Conservation (phyloP, 2,797 vertebrate species). For the Eulemur mongoz region DNA sequence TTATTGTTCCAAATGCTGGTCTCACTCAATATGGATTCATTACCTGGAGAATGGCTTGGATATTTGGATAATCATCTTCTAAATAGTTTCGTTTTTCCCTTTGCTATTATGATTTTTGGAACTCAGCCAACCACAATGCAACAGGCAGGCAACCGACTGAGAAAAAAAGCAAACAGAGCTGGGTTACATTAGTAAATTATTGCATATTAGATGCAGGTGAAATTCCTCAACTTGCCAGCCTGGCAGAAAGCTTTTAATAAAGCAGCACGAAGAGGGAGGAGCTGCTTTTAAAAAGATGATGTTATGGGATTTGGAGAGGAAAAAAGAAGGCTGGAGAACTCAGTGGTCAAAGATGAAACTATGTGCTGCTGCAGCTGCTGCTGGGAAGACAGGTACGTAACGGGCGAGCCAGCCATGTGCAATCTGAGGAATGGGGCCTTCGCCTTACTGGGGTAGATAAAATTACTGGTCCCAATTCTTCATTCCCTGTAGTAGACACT, state of each 20-base stretch:
- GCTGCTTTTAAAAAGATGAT: constrained; percentile 32
- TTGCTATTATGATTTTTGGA: constrained; percentile 78
- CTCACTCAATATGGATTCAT: constrained; percentile 74
- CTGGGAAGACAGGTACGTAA: neutral
- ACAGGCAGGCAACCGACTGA: constrained; percentile 52
- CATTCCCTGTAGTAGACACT: neutral
- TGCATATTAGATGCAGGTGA: constrained; percentile 63
- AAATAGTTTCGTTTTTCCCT: constrained; percentile 73
- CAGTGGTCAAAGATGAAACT: neutral
- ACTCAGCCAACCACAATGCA: constrained; percentile 75
- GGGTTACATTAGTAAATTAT: constrained; percentile 66
- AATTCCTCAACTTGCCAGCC: constrained; percentile 66
- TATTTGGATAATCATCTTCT: constrained; percentile 81
- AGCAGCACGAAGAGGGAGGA: constrained; percentile 52
- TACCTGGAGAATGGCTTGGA: constrained; percentile 75
- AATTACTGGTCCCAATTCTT: neutral
- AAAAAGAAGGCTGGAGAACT: neutral
- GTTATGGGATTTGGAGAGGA: constrained; percentile 1
- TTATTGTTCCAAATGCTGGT: constrained; percentile 76
- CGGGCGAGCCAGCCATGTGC: fast-evolving
- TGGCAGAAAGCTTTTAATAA: constrained; percentile 71
- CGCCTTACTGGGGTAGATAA: neutral
- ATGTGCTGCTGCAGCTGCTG: neutral
- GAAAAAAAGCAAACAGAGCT: constrained; percentile 61
- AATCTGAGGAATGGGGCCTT: neutral